phyloP scores from a whole-genome alignment of 2,888 invertebrate genomes.

The Subacronicta megacephala region DNA sequence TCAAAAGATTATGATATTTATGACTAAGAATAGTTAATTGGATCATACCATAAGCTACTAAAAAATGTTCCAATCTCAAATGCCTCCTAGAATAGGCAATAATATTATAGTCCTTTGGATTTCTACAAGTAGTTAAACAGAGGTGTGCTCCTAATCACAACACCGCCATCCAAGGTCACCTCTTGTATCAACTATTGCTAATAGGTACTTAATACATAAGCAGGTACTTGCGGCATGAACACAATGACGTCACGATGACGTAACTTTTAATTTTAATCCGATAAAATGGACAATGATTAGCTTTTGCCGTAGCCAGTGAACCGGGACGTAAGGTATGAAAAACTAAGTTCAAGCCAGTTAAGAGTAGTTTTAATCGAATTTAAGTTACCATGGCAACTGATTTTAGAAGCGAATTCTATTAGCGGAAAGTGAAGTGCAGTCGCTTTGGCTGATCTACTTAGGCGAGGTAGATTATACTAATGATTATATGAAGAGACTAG shows the following conservation, averaged over 20 bases:
- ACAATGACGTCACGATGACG: slow-evolving; percentile 56
- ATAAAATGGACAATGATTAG: slow-evolving; percentile 52
- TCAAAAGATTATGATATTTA: too few relatives aligned
- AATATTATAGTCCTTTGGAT: too few relatives aligned
- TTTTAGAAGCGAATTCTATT: background rate
- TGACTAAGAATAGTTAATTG: too few relatives aligned
- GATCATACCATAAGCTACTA: too few relatives aligned
- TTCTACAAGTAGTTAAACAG: slow-evolving; percentile 17
- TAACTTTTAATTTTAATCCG: slow-evolving; percentile 68
- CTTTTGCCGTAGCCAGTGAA: slow-evolving; percentile 43
- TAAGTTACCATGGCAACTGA: slow-evolving; percentile 23
- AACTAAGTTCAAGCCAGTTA: background rate
- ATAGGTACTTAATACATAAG: background rate
- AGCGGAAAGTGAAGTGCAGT: too few relatives aligned
- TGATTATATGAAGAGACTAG: too few relatives aligned
- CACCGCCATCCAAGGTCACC: slow-evolving; percentile 22
- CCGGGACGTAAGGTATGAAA: slow-evolving; percentile 40
- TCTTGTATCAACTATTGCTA: slow-evolving; percentile 6
- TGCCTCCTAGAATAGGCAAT: too few relatives aligned
- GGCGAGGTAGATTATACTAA: too few relatives aligned
- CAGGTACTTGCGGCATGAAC: background rate
- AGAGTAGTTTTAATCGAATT: background rate
- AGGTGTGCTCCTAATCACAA: slow-evolving; percentile 21
- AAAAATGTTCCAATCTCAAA: too few relatives aligned
- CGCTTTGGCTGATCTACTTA: too few relatives aligned